Evolutionary conservation across 2,888 invertebrate species (phyloP), one percentile per base, ranked within the genome.

Genomic region (Sussaba pulchella): DNA sequence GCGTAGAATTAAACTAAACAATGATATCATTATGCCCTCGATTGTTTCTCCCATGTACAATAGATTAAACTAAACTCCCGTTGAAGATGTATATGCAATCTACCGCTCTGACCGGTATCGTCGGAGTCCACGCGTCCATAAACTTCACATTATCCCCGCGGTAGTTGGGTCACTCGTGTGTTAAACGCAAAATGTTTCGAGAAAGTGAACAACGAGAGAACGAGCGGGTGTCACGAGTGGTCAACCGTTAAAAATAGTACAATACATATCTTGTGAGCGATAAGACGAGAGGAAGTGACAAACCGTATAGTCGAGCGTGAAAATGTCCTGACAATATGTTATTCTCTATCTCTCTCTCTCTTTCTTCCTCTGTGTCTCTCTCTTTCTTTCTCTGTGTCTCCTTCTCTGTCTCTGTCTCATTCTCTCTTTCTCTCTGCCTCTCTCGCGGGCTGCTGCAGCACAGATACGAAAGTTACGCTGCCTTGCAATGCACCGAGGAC

Each of bases 241-340:
- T 47, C 39, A 41, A 59, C 17, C 50, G 70, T 71, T 79, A 71
- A 75, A 75, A 74, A 74, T 79, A 79, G 59, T 52, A 66, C 57
- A 21, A 43, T 39, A 61, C 31, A 47, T 79, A 79, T 79, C 70
- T 71, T 54, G 24, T 47, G 39, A 1, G 31, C 5, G 80, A 80
- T 80, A 80, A 71, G 74, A 57, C 26, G 61, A 66, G 67, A 76
- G 75, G 71, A 80, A 76, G 71, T 80, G 80, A 80, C 54, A 31
- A 31, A 31, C 6, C 6, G 57, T 54, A 71, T 57, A 19, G 47
- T 57, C 43, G 41, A 26, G 63, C 8, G 59, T 75, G 74, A 75
- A 78, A 75, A 66, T 66, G 17, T 31, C 19, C 24, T 31, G 45
- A 45, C 21, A 63, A 71, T 31, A 39, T 41, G 14, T 19, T 57